Conservation (phyloP, 2,113 vertebrate species). For the Triplophysa tibetana region DNA sequence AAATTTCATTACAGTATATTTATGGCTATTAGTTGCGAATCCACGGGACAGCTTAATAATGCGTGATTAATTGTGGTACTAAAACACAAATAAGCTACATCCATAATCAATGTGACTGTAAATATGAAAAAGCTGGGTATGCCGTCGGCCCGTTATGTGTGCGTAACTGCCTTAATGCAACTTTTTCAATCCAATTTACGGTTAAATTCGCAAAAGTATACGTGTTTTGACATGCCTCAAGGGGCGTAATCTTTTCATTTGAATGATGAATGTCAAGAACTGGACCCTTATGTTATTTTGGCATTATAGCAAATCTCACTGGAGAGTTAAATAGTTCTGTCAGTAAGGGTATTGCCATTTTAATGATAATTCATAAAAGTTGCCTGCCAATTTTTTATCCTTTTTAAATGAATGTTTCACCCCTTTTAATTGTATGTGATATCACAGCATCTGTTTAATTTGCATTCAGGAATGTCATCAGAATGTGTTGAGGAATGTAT, state of each 20-base stretch:
- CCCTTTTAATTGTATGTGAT: constrained; percentile 1
- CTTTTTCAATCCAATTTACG: constrained; percentile 6
- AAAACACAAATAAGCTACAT: constrained; percentile 57
- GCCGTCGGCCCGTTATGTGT: constrained; percentile 24
- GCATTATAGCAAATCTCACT: constrained; percentile 18
- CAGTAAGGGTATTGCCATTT: constrained; percentile 18
- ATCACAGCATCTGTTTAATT: constrained; percentile 2
- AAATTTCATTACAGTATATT: constrained; percentile 33
- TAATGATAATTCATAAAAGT: not conserved
- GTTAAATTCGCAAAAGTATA: constrained; percentile 23
- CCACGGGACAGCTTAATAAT: constrained; percentile 39
- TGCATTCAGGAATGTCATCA: constrained; percentile 15
- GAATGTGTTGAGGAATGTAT: constrained; percentile 46
- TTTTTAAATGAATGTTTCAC: constrained; percentile 29
- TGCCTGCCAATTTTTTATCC: not conserved
- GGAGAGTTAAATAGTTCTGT: constrained; percentile 22
- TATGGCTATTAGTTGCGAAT: constrained; percentile 44
- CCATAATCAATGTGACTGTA: constrained; percentile 59
- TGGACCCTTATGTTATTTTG: constrained; percentile 13
- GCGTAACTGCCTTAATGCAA: constrained; percentile 51
- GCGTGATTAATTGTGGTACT: constrained; percentile 52
- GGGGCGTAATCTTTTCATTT: not conserved
- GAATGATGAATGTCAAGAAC: constrained; percentile 34
- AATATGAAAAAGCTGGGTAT: constrained; percentile 40
- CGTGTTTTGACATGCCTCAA: not conserved